Evolutionary conservation across 2,797 vertebrate species (phyloP), one percentile per base, ranked within the genome.

Genomic region (Spinus olivaceus): DNA sequence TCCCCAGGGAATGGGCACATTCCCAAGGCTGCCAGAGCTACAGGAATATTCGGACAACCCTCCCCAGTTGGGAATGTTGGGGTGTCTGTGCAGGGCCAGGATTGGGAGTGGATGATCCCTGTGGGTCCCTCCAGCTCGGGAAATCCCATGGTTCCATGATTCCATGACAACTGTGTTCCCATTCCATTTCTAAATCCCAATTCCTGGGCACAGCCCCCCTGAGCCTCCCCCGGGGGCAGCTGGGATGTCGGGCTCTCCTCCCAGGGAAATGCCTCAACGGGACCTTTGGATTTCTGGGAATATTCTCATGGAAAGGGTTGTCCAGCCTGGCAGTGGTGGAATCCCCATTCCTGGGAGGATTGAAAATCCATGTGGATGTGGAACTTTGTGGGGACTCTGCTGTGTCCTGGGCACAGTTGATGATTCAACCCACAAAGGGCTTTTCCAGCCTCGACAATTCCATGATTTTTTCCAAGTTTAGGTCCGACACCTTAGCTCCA

Each of bases 21-120:
- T 66, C 51, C 63, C 77, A n/a, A 39, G 22, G 41, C 41, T 37
- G 6, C 60, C 60, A 46, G 51, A 67, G 18, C 33, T 23, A 9
- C 2, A 3, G 42, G 77, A 57, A 12, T 0, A 4, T 23, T 80
- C n/a, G 42, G 42, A 39, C 9, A 22, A 8, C 0, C 0, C 41
- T 17, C 50, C 21, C 41, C 18, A 33, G 28, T 11, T 33, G 46
- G 67, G 37, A 25, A n/a, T n/a, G 12, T 41, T 53, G 66, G 22
- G 28, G 16, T 41, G 12, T 53, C 49, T 32, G 37, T 41, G 67
- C 49, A 20, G 63, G 42, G 63, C 63, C 41, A 14, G 67, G 28
- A n/a, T 6, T 41, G 49, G 67, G 12, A 15, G 16, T 41, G 66
- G 66, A 4, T n/a, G n/a, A 47, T 35, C 64, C n/a, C 24, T 11